A percentile compares a stretch with the other conserved stretches of the same genome.
Evolutionary conservation across 2,113 vertebrate species (phyloP).

Genomic region (Lepidiolamprologus cunningtoni): DNA sequence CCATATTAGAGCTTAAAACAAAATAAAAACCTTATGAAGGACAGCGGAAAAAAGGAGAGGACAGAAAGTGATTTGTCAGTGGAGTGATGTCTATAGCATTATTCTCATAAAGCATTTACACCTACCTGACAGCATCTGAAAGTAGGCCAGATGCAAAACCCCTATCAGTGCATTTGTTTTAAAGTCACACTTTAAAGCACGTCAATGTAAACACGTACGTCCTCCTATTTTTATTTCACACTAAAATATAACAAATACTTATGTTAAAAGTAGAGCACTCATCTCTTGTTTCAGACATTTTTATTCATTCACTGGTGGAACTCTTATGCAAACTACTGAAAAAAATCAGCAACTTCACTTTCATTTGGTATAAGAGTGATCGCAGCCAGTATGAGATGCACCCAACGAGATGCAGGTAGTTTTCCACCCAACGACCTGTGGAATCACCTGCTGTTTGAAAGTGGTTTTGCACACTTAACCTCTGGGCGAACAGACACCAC

Average conservation of each 20-base stretch:
- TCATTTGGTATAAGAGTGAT: not conserved
- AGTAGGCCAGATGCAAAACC: slow-evolving; percentile 2
- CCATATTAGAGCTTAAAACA: not conserved
- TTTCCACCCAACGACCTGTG: not conserved
- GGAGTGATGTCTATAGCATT: not conserved
- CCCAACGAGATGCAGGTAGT: not conserved
- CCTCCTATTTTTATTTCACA: not conserved
- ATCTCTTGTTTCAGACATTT: not conserved
- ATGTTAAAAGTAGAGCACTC: not conserved
- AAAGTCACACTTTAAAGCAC: not conserved
- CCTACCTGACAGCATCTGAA: slow-evolving; percentile 14
- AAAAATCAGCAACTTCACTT: not conserved
- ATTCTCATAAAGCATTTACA: slow-evolving; percentile 23
- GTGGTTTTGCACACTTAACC: not conserved
- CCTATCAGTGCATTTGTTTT: not conserved
- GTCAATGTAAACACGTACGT: not conserved
- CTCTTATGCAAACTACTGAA: not conserved
- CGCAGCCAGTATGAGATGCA: not conserved
- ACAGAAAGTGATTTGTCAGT: not conserved
- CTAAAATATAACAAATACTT: not conserved
- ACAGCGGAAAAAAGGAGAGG: not conserved
- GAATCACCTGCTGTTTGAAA: not conserved
- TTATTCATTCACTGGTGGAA: not conserved
- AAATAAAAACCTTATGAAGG: not conserved
- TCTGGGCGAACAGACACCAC: not conserved